Base-by-base conservation (phyloP, 2,113 vertebrate genomes). In the Paradoxurus hermaphroditus region DNA sequence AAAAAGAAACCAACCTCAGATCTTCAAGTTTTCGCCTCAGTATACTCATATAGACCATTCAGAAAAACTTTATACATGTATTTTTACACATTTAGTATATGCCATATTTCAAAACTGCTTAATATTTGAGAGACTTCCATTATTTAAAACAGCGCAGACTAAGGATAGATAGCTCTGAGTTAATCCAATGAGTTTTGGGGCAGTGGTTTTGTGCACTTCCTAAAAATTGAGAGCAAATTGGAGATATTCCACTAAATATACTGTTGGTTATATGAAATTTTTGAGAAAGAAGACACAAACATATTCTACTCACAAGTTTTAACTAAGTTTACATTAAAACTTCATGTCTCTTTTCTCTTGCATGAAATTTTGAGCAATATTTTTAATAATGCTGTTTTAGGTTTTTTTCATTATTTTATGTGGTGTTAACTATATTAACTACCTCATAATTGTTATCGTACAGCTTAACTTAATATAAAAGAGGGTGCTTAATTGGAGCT, bases 71-170 rank as follows among this genome's bases (percentile, higher is more conserved):
- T 85, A 27, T 68, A 6, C 25, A 31, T 90, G 13, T 51, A 46
- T 46, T 96, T 95, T 91, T 79, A 87, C 3, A 87, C 92, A 98
- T 95, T 89, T 94, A 44, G 86, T 96, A 81, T 86, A 56, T 56
- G 53, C 16, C 53, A 53, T 89, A 86, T 98, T 95, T 92, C 92
- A 93, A 18, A 79, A 96, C 72, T 97, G 29, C 75, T 97, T 68
- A 59, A 97, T 97, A 87, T 97, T 79, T 96, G 41, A 95, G 67
- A 95, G 91, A 88, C 82, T 98, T 97, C 83, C 1, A 78, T 87
- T 95, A 86, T 90, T 85, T 29, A 83, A 92, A 93, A 67, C 3
- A 75, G 73, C 59, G 97, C 96, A 98, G 90, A 97, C 41, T 11
- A 84, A 96, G 49, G 92, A 97, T 95, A n/a, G 39, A 91, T 0